Conservation (phyloP, 1,140 invertebrate genomes). For the Drosophila parvula region DNA sequence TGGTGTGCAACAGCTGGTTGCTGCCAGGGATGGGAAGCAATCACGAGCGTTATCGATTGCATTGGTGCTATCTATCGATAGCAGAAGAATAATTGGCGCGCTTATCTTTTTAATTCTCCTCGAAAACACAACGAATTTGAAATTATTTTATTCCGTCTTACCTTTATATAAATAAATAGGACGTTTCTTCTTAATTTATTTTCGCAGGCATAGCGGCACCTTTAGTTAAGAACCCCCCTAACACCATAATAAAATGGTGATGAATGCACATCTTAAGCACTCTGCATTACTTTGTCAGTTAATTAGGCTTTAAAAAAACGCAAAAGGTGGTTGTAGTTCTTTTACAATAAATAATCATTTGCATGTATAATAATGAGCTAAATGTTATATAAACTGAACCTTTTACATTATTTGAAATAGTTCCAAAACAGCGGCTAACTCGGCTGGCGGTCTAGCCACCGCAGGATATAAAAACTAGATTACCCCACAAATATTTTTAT, state of each 20-base stretch:
- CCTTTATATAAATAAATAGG: not conserved
- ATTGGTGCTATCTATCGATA: not conserved
- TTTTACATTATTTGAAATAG: conserved; percentile 1
- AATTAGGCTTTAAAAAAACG: conserved; percentile 1
- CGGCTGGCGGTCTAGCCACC: not conserved
- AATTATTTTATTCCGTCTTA: not conserved
- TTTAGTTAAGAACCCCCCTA: not conserved
- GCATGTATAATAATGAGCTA: not conserved
- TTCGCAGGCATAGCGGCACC: not conserved
- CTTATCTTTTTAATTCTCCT: not conserved
- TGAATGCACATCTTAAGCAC: not conserved
- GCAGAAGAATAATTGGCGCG: not conserved
- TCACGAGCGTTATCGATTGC: not conserved
- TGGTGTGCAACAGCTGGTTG: conserved; percentile 18
- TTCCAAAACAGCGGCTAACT: not conserved
- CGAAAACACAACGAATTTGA: not conserved
- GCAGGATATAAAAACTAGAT: not conserved
- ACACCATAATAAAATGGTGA: not conserved
- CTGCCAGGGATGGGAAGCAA: not conserved
- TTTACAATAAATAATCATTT: conserved; percentile 3
- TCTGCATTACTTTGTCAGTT: not conserved
- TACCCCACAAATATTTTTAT: not conserved
- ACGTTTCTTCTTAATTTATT: not conserved
- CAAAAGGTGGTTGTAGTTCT: too few relatives aligned
- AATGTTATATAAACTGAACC: not conserved